Conservation (phyloP, 2,888 invertebrate genomes). For the Pinctada fucata region DNA sequence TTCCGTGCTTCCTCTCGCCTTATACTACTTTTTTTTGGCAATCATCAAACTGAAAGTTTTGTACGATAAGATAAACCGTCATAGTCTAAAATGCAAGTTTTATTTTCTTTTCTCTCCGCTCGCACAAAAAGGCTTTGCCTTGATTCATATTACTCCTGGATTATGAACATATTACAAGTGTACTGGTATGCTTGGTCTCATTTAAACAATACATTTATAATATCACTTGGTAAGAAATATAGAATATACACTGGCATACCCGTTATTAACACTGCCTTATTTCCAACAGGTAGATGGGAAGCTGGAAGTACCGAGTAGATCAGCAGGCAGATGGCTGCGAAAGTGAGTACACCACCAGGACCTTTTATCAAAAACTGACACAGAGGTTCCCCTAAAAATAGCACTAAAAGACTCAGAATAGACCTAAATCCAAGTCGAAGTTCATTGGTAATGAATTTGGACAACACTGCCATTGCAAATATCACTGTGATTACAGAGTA, state of each 20-base stretch:
- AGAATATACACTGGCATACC: conserved; percentile 54
- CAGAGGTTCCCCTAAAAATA: conserved; percentile 74
- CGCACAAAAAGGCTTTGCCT: too few relatives aligned
- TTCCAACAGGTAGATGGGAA: conserved; percentile 70
- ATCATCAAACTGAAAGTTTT: too few relatives aligned
- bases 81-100: too few relatives aligned
- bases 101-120: too few relatives aligned
- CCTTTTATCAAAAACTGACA: conserved; percentile 74
- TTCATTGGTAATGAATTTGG: conserved; percentile 75
- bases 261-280: conserved; percentile 73
- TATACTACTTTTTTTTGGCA: too few relatives aligned
- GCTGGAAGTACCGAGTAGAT: conserved; percentile 73
- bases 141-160: too few relatives aligned
- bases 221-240: too few relatives aligned
- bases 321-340: conserved; percentile 70
- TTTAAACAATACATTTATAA: too few relatives aligned
- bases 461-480: conserved; percentile 75
- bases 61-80: too few relatives aligned
- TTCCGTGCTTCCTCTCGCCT: too few relatives aligned
- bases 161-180: too few relatives aligned
- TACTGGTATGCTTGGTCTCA: too few relatives aligned
- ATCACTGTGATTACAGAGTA: conserved; percentile 73
- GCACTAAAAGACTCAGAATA: conserved; percentile 68
- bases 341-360: conserved; percentile 70
- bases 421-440: conserved; percentile 74